These are phyloP conservation scores for Zingel zingel DNA, from an alignment of 2,113 vertebrate genomes.

Conservation along the genomic window DNA sequence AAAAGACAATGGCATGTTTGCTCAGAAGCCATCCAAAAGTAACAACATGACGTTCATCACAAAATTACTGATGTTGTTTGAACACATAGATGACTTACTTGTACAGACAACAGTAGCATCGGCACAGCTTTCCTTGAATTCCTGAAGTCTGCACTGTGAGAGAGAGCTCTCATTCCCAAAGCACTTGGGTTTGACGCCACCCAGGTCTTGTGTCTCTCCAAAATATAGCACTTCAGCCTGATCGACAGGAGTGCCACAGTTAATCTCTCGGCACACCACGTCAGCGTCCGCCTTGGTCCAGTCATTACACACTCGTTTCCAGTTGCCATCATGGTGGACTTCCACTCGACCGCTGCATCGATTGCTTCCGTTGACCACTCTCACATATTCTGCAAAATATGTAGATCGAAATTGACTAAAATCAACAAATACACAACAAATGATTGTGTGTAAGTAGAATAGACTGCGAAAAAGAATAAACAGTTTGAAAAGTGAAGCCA, in stretches of 20 bases:
- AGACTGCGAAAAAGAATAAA: too few relatives aligned
- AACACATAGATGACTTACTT: slow-evolving; percentile 52
- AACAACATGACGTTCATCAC: not conserved
- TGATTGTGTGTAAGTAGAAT: too few relatives aligned
- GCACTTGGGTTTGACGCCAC: slow-evolving; percentile 58
- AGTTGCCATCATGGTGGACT: slow-evolving; percentile 24
- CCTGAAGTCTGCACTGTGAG: slow-evolving; percentile 44
- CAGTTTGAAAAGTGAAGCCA: too few relatives aligned
- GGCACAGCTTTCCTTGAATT: slow-evolving; percentile 43
- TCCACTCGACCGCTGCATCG: slow-evolving; percentile 71
- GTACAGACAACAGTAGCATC: slow-evolving; percentile 58
- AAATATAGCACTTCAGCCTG: not conserved
- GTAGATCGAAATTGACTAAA: not conserved
- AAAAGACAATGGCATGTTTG: not conserved
- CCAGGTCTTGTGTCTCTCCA: not conserved
- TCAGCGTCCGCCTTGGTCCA: slow-evolving; percentile 26
- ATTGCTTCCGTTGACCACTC: slow-evolving; percentile 62
- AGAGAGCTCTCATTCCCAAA: slow-evolving; percentile 73
- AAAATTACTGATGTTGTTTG: not conserved
- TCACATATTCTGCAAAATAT: slow-evolving; percentile 58
- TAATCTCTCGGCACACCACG: slow-evolving; percentile 61
- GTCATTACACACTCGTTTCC: slow-evolving; percentile 64
- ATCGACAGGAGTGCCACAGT: slow-evolving; percentile 44
- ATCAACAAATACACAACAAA: not conserved
- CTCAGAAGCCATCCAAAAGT: not conserved